Evolutionary conservation across 2,888 invertebrate species (phyloP), one percentile per base, ranked within the genome.

Genomic region (Antheraea yamamai): DNA sequence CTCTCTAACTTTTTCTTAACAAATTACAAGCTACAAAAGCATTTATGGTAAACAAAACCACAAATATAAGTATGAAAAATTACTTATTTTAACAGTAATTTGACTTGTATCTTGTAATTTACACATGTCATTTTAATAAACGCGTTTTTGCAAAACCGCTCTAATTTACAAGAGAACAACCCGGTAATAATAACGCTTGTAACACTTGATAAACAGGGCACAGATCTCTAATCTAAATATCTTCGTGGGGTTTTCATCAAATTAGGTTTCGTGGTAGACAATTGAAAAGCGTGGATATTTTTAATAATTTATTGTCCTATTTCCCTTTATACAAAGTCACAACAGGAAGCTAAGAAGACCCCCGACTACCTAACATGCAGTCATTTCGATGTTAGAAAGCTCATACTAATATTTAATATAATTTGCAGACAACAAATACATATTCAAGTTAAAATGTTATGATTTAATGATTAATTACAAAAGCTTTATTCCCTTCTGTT

Each of bases 281-380:
- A 74, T 52, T 71, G 66, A 74, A 74, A 71, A n/a, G 12, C 55
- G n/a, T 72, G 39, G 6, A 71, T 74, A 77, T 76, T 81, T 79
- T 79, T 78, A 85, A 84, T 83, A 84, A 84, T 86, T 85, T 84
- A 85, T 84, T 86, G 82, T 81, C 78, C 82, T 83, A 81, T 78
- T 79, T 80, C 82, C 80, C 82, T 77, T 75, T 75, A 75, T 75
- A 75, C 61, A 75, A 78, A 75, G 74, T 77, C 78, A 79, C 75
- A 75, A 70, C n/a, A 66, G 64, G 12, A 66, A 66, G 64, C 64
- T 6, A 30, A 4, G 4, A 30, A 14, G 64, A 66, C n/a, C 64
- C 64, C 30, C 26, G 30, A 66, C 1, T 26, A 66, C 64, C 64
- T 26, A 66, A 66, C 16, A 30, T 30, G 64, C 64, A 10, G 30